A percentile compares a stretch with the other conserved stretches of the same genome.
Conservation (phyloP, 2,888 invertebrate genomes). For the Leptodirus hochenwartii region DNA sequence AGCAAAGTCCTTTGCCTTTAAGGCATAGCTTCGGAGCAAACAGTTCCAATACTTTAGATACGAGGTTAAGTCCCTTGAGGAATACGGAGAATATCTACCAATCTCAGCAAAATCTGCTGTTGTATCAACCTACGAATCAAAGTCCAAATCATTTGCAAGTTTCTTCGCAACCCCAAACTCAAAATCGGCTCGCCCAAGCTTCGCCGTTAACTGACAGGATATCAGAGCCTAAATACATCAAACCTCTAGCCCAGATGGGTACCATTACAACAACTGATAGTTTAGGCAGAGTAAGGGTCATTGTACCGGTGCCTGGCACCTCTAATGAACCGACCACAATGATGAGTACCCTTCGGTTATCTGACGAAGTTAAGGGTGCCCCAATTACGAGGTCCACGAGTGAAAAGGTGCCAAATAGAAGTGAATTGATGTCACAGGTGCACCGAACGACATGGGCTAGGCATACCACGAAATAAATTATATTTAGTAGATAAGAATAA, state of each 20-base stretch:
- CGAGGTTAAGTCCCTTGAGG: constrained; percentile 18
- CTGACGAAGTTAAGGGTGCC: constrained; percentile 36
- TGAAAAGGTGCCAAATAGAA: constrained; percentile 70
- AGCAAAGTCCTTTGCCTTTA: constrained; percentile 20
- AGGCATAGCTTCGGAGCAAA: constrained; percentile 22
- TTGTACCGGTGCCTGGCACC: constrained; percentile 35
- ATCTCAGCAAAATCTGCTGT: constrained; percentile 10
- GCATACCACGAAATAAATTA: constrained; percentile 61
- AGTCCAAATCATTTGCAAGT: constrained; percentile 11
- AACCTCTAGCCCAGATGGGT: constrained; percentile 45
- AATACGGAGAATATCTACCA: constrained; percentile 18
- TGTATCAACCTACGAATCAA: constrained; percentile 14
- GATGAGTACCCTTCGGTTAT: constrained; percentile 31
- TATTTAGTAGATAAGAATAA: too few species aligned
- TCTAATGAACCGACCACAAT: constrained; percentile 19
- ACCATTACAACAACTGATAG: constrained; percentile 40
- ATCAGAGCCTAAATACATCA: constrained; percentile 36
- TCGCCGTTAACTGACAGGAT: constrained; percentile 9
- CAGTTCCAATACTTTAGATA: constrained; percentile 19
- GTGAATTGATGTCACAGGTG: constrained; percentile 69
- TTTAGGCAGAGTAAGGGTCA: constrained; percentile 40
- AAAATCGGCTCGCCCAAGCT: constrained; percentile 16
- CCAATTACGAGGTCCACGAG: constrained; percentile 64
- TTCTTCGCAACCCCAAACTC: not conserved
- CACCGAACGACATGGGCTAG: constrained; percentile 69